Evolutionary conservation across 2,113 vertebrate genomes (phyloP), one percentile per base, ranked within the genome.

Genomic region (Sorex araneus): DNA sequence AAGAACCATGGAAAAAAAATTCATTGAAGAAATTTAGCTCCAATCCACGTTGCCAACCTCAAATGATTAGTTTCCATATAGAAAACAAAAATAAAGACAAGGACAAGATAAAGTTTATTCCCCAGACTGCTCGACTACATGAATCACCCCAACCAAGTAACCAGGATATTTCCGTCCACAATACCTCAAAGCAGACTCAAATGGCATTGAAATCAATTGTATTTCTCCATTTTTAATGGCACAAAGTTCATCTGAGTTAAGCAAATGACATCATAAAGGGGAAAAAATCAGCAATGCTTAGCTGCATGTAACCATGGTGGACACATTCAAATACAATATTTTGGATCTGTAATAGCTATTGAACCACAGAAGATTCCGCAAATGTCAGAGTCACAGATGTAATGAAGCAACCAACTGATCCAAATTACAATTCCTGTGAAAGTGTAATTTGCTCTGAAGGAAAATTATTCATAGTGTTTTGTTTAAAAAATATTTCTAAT

Each of bases 51-150:
- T 94, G 93, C 87, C 79, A 95, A 96, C 97, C 97, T 95, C 97
- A 97, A 96, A 97, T 95, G 93, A 95, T 96, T 90, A 97, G 95
- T 96, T 96, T 96, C 92, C 91, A 93, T 94, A 95, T 85, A 93
- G 92, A 96, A 96, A 97, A 96, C 92, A 96, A 96, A 97, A 97
- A 95, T 94, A 96, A 96, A 95, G 96, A 83, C 91, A 93, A 97
- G 78, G 96, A 97, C 94, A 95, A 97, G 96, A 96, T 97, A 96
- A 96, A 96, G 89, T 94, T 94, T 93, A 96, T 87, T 82, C 90
- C 74, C 75, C 96, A 96, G 96, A 77, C 92, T 93, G 66, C 54
- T 92, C 79, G 70, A 67, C 84, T 89, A 73, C 70, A 84, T 96
- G 97, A 97, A 90, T 96, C 97, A 97, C 92, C 91, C 30, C 84